These are phyloP conservation scores for Nasonovia ribisnigri DNA, from an alignment of 2,888 invertebrate species.

Conservation along the genomic window DNA sequence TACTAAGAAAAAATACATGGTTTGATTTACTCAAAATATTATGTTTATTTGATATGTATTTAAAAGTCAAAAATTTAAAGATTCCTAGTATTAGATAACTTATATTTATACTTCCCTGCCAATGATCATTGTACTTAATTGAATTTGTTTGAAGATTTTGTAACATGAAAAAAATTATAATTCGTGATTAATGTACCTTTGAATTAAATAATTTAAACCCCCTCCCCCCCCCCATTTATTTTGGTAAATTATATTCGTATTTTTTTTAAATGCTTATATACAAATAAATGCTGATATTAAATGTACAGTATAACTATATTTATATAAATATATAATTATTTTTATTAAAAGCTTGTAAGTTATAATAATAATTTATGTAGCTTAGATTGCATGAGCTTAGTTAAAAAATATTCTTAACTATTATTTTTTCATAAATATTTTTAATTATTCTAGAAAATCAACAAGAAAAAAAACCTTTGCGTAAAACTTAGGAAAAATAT, in stretches of 20 bases:
- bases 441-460: constrained; percentile 40
- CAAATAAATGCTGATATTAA: neutral
- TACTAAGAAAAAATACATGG: neutral
- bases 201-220: neutral
- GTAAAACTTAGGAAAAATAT: constrained; percentile 20
- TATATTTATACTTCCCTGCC: neutral
- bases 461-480: neutral
- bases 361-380: neutral
- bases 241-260: neutral
- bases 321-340: neutral
- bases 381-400: constrained; percentile 30
- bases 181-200: too few species aligned
- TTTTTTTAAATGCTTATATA: neutral
- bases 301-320: neutral
- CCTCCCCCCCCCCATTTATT: neutral
- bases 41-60: neutral
- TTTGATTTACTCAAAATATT: neutral
- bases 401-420: neutral
- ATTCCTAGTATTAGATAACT: neutral
- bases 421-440: neutral
- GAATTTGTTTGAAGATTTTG: neutral
- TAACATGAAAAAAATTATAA: neutral
- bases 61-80: neutral
- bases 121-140: neutral
- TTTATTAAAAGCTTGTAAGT: neutral